These are phyloP conservation scores for Aspidapion aeneum DNA, from an alignment of 2,888 invertebrate species.

Conservation along the genomic window DNA sequence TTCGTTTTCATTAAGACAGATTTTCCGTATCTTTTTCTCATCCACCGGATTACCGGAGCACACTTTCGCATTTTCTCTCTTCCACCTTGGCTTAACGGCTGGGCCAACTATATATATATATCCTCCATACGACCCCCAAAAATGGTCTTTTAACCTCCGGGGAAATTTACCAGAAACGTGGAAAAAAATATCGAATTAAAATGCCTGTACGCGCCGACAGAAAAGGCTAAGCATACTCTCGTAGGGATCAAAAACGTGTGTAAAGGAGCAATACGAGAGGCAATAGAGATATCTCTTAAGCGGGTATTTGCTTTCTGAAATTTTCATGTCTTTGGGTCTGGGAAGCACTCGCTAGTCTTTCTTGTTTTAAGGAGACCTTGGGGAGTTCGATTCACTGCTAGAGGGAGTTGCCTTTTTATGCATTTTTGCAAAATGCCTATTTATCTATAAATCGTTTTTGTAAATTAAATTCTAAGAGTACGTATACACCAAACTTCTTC, in stretches of 20 bases:
- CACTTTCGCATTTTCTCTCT: not conserved
- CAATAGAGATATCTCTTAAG: constrained; percentile 1
- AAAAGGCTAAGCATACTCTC: not conserved
- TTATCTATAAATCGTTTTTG: no score
- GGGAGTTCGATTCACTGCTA: not conserved
- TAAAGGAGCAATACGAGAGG: not conserved
- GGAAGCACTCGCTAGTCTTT: not conserved
- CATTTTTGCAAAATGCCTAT: no score
- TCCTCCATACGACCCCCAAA: not conserved
- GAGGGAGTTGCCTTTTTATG: not conserved
- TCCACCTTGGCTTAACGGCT: not conserved
- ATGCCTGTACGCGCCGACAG: not conserved
- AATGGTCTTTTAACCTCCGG: constrained; percentile 1
- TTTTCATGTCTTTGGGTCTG: not conserved
- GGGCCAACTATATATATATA: not conserved
- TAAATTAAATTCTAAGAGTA: no score
- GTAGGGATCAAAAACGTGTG: not conserved
- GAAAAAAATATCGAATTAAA: constrained; percentile 4
- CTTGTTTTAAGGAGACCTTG: not conserved
- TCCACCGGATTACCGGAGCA: not conserved
- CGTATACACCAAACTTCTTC: no score
- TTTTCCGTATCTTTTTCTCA: not conserved
- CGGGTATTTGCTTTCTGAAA: constrained; percentile 3
- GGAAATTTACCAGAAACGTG: constrained; percentile 1
- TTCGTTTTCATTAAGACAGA: constrained; percentile 4